These are phyloP conservation scores for Yponomeuta malinellus DNA, from an alignment of 2,888 invertebrate species.

Conservation along the genomic window DNA sequence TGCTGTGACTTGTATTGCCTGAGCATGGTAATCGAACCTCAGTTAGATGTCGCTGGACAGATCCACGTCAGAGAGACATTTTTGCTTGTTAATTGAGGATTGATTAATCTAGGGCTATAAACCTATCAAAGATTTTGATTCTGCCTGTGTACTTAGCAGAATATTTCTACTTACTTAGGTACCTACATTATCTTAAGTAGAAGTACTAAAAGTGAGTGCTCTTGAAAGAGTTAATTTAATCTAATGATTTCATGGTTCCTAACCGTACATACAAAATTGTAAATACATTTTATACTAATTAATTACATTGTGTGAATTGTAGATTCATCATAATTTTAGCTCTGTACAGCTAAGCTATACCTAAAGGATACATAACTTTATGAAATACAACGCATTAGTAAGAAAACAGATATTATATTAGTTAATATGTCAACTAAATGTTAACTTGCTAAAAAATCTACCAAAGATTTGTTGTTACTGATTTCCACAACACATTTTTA, in stretches of 20 bases:
- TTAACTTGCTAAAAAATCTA: constrained; percentile 6
- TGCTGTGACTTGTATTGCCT: constrained; percentile 37
- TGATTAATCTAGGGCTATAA: not conserved
- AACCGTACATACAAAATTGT: constrained; percentile 51
- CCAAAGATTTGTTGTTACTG: constrained; percentile 2
- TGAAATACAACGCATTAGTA: not conserved
- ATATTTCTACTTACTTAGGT: not conserved
- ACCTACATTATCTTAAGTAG: too few relatives aligned
- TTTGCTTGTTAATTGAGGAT: not conserved
- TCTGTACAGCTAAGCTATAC: not conserved
- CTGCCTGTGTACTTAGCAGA: not conserved
- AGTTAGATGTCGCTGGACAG: not conserved
- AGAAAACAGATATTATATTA: not conserved
- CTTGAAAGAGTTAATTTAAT: constrained; percentile 11
- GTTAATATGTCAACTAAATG: not conserved
- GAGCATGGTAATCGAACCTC: not conserved
- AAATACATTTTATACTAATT: not conserved
- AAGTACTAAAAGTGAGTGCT: not conserved
- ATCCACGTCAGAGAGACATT: not conserved
- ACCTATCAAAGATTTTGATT: not conserved
- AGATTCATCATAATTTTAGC: not conserved
- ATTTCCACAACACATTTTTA: not conserved
- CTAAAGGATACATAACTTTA: not conserved
- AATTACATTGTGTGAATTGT: not conserved
- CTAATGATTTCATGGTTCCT: constrained; percentile 65